phyloP scores from a whole-genome alignment of 92 coral and sea anemone species.

The Phenganax subtilis region DNA sequence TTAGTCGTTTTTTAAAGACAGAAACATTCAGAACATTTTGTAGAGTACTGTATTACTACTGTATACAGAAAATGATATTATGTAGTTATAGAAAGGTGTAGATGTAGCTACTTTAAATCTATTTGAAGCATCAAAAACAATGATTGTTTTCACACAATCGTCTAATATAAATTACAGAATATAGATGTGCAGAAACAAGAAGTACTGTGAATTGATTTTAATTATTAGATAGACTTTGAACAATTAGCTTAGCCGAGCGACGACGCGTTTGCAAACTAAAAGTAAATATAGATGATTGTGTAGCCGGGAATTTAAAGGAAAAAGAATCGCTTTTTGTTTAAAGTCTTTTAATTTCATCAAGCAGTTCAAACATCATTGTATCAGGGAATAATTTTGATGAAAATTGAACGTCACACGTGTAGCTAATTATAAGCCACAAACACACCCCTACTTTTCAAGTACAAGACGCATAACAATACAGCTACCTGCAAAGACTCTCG shows the following conservation, averaged over 20 bases:
- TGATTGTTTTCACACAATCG: neutral
- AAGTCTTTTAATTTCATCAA: constrained; percentile 17
- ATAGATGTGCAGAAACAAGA: constrained; percentile 8
- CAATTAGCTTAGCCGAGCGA: constrained; percentile 28
- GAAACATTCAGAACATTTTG: neutral
- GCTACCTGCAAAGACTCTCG: constrained; percentile 67
- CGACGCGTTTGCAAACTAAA: constrained; percentile 21
- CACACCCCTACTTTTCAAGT: constrained; percentile 64
- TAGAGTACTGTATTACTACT: neutral
- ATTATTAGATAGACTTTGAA: constrained; percentile 25
- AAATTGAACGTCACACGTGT: constrained; percentile 5
- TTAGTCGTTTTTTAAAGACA: neutral
- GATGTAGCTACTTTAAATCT: neutral
- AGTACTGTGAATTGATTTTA: constrained; percentile 14
- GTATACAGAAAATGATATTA: too few species aligned
- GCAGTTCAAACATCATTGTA: neutral
- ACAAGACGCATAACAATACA: constrained; percentile 88
- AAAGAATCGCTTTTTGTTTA: neutral
- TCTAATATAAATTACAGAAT: neutral
- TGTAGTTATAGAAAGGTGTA: too few species aligned
- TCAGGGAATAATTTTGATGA: neutral
- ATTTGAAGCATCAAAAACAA: neutral
- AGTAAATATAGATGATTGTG: constrained; percentile 21
- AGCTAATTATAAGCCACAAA: constrained; percentile 12
- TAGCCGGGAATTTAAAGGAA: constrained; percentile 25